Evolutionary conservation across 2,888 invertebrate species (phyloP).

Genomic region (Apodemia duryi): DNA sequence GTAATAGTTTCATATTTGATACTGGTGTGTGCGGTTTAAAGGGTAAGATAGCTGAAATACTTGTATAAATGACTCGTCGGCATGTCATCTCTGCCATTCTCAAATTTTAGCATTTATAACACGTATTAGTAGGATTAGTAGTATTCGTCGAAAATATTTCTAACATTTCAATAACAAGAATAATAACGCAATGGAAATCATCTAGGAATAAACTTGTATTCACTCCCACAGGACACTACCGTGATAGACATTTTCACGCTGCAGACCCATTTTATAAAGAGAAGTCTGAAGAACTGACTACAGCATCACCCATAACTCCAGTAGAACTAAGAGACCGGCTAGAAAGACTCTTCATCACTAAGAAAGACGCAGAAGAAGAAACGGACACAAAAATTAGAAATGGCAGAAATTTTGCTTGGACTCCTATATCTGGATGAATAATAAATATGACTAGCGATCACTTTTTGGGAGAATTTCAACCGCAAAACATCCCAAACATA

Average conservation of each 20-base stretch:
- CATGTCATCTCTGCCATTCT: no score
- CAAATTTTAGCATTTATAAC: no score
- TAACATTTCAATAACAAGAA: no score
- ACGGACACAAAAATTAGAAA: constrained; percentile 57
- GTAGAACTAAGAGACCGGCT: constrained; percentile 74
- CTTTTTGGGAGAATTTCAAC: no score
- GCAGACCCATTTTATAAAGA: constrained; percentile 58
- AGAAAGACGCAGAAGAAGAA: constrained; percentile 46
- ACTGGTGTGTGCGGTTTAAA: no score
- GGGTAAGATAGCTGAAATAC: no score
- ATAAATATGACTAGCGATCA: background rate
- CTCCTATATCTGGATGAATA: constrained; percentile 55
- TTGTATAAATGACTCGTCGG: no score
- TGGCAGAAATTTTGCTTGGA: constrained; percentile 66
- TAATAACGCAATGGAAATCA: no score
- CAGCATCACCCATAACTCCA: constrained; percentile 68
- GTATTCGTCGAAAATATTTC: no score
- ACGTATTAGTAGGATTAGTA: no score
- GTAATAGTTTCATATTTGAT: no score
- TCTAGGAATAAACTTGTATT: constrained; percentile 14
- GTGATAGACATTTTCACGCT: constrained; percentile 49
- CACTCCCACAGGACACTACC: constrained; percentile 52
- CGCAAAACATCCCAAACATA: no score
- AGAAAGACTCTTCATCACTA: constrained; percentile 69
- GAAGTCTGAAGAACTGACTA: constrained; percentile 54